Evolutionary conservation across 2,888 invertebrate species (phyloP), one percentile per base, ranked within the genome.

Genomic region (Drosophila setosimentum): DNA sequence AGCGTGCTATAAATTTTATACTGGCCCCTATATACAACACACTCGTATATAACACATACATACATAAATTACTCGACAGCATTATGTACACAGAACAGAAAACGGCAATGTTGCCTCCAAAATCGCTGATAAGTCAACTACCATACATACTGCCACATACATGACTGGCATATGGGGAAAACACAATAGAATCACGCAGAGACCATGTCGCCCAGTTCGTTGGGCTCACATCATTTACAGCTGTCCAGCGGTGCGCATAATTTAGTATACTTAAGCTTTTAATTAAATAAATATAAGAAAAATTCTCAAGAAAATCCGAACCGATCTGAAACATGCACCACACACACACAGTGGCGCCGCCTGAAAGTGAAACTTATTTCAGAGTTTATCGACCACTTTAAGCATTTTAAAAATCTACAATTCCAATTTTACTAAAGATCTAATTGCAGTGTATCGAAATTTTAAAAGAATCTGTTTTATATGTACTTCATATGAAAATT

Each of bases 211-310:
- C 30, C 50, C 18, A 40, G 48, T 35, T 59, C 42, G 51, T 24
- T 40, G 53, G 10, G 40, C 24, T 40, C 45, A 49, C 66, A 72
- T 64, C 60, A 76, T 66, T 79, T 73, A 68, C 64, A 62, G 74
- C 66, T 54, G 63, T 49, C 64, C 69, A 65, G 59, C 73, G 51
- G 63, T 53, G 50, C 63, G 57, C 64, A 82, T 81, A 85, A 85
- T 81, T 85, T 81, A 77, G 74, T 79, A 76, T 68, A 72, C 71
- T 85, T 81, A 85, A 79, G 73, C 80, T 68, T 72, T 82, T 83
- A 85, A 86, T 87, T 83, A 83, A 87, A 81, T 79, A 66, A 85
- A 83, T 77, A 68, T 69, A 29, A 33, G 53, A 50, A 73, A 76
- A 54, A 72, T 80, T 49, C 51, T 62, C 40, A 49, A 32, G 40